These are phyloP conservation scores for Oligia latruncula DNA, from an alignment of 2,888 invertebrate genomes.

Conservation along the genomic window DNA sequence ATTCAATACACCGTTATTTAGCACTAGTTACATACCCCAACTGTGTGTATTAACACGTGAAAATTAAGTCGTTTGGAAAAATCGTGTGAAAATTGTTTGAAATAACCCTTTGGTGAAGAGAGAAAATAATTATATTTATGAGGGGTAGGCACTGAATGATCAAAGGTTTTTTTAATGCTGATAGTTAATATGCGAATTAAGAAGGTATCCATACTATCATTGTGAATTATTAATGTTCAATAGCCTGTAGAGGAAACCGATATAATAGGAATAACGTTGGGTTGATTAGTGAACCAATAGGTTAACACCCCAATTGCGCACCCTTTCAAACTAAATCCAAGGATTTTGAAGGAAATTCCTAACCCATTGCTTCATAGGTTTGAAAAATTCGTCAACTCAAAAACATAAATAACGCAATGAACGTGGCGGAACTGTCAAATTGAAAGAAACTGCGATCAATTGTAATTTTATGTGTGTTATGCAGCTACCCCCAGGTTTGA, in stretches of 20 bases:
- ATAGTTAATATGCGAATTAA: neutral
- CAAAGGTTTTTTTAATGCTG: neutral
- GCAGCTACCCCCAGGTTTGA: neutral
- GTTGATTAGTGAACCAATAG: neutral
- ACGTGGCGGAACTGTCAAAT: neutral
- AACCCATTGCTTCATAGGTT: neutral
- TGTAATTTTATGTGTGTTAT: neutral
- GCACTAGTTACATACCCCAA: slow-evolving; percentile 66
- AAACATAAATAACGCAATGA: neutral
- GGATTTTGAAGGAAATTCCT: neutral
- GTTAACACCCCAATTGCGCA: neutral
- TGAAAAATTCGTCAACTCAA: neutral
- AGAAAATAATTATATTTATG: neutral
- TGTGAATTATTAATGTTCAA: neutral
- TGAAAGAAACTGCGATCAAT: neutral
- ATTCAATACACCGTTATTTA: slow-evolving; percentile 79
- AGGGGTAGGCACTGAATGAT: neutral
- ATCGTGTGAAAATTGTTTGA: slow-evolving; percentile 27
- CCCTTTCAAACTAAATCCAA: neutral
- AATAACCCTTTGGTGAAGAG: neutral
- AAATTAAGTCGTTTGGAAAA: slow-evolving; percentile 66
- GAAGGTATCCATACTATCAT: neutral
- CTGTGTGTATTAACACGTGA: slow-evolving; percentile 55
- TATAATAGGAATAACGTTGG: neutral
- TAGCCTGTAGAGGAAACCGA: neutral